phyloP scores from a whole-genome alignment of 2,888 invertebrate species.

The Zaprionus lineosus region DNA sequence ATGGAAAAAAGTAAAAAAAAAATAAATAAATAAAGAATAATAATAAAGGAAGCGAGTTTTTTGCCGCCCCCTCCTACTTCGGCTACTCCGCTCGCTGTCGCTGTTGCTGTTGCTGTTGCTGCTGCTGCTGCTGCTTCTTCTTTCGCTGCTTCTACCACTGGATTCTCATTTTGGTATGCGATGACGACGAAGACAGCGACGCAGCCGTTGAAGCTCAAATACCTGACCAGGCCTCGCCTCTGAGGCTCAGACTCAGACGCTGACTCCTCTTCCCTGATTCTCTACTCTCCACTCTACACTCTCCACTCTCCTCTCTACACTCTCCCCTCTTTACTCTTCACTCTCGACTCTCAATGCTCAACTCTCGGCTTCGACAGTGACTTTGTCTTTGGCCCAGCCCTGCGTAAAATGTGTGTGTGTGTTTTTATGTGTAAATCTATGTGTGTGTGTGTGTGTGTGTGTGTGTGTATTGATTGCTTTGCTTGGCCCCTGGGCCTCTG shows the following conservation, averaged over 20 bases:
- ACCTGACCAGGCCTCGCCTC: slow-evolving; percentile 51
- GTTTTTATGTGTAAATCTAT: slow-evolving; percentile 24
- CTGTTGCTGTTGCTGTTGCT: slow-evolving; percentile 6
- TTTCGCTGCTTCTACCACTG: slow-evolving; percentile 4
- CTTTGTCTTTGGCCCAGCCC: slow-evolving; percentile 47
- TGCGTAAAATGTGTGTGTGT: slow-evolving; percentile 38
- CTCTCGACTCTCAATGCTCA: neutral
- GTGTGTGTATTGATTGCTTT: slow-evolving; percentile 35
- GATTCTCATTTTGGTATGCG: slow-evolving; percentile 59
- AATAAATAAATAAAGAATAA: slow-evolving; percentile 56
- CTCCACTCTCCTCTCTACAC: slow-evolving; percentile 11
- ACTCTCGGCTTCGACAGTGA: neutral
- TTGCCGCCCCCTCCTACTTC: slow-evolving; percentile 2
- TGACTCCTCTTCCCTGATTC: neutral
- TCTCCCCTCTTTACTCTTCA: slow-evolving; percentile 18
- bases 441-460: slow-evolving; percentile 17
- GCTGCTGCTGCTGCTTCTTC: slow-evolving; percentile 8
- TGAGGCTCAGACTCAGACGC: slow-evolving; percentile 13
- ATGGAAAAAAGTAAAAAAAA: slow-evolving; percentile 14
- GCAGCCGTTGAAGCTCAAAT: slow-evolving; percentile 44
- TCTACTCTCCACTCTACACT: neutral
- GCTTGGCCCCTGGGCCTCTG: slow-evolving; percentile 23
- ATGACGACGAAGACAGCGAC: slow-evolving; percentile 20
- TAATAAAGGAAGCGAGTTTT: slow-evolving; percentile 59
- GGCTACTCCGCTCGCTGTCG: slow-evolving; percentile 2